Evolutionary conservation across 2,888 invertebrate species (phyloP).

Genomic region (Deroplatys truncata): DNA sequence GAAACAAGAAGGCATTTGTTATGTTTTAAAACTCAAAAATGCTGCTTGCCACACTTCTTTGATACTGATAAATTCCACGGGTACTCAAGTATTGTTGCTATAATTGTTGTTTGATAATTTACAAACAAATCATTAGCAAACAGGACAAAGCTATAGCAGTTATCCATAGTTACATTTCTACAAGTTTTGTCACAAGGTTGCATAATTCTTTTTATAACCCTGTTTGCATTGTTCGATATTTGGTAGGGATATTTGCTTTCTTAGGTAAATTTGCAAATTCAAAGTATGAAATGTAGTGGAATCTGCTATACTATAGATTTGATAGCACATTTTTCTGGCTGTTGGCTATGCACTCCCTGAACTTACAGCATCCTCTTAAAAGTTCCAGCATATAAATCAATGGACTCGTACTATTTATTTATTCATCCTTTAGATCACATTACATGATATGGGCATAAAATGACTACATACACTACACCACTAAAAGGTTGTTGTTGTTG

Average conservation of each 20-base stretch:
- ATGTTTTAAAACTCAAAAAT: constrained; percentile 29
- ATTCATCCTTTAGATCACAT: too few species aligned
- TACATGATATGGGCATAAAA: too few species aligned
- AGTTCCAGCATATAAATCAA: constrained; percentile 9
- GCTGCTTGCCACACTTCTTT: constrained; percentile 19
- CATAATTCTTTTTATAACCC: constrained; percentile 8
- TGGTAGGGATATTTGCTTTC: not conserved
- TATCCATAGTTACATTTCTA: constrained; percentile 5
- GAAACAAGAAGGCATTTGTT: constrained; percentile 8
- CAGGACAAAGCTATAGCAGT: not conserved
- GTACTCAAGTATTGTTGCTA: constrained; percentile 31
- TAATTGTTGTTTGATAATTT: constrained; percentile 27
- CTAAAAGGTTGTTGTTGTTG: too few species aligned
- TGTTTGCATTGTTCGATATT: not conserved
- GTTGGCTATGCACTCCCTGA: constrained; percentile 2
- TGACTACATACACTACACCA: too few species aligned
- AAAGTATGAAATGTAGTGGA: not conserved
- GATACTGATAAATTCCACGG: constrained; percentile 26
- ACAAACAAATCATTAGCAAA: constrained; percentile 23
- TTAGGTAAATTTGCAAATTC: constrained; percentile 12
- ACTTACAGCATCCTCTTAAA: constrained; percentile 1
- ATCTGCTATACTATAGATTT: not conserved
- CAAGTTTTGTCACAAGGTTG: not conserved
- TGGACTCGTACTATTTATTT: not conserved
- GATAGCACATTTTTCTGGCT: constrained; percentile 8